Evolutionary conservation across 2,797 vertebrate genomes (phyloP).

Genomic region (Setipinna tenuifilis): DNA sequence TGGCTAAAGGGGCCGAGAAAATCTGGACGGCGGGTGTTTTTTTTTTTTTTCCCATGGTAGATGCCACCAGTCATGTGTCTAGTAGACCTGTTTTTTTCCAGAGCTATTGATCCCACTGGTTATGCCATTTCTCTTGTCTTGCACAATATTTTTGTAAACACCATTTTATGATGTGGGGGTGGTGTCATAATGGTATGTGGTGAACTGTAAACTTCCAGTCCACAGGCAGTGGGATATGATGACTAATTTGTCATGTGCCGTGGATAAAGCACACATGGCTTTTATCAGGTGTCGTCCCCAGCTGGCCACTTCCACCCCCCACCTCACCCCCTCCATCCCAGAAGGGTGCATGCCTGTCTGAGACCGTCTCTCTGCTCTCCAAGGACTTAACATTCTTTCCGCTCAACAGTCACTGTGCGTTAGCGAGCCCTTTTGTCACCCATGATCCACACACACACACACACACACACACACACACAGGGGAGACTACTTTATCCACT

Average conservation of each 20-base stretch:
- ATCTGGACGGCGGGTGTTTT: not conserved
- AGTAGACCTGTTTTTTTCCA: not conserved
- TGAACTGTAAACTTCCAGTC: not conserved
- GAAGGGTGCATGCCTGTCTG: slow-evolving; percentile 30
- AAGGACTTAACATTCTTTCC: slow-evolving; percentile 79
- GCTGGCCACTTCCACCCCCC: slow-evolving; percentile 33
- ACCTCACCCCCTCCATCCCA: not conserved
- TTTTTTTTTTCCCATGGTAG: not conserved
- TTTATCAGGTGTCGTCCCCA: slow-evolving; percentile 52
- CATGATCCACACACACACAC: slow-evolving; percentile 36
- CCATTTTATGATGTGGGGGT: not conserved
- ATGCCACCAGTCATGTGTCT: not conserved
- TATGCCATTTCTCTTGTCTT: not conserved
- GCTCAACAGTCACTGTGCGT: slow-evolving; percentile 68
- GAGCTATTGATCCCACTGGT: not conserved
- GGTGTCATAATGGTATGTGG: not conserved
- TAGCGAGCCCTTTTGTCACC: slow-evolving; percentile 73
- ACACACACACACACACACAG: not conserved
- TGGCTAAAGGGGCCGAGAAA: not conserved
- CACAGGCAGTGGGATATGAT: not conserved
- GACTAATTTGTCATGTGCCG: not conserved
- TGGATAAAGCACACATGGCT: not conserved
- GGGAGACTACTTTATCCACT: not conserved
- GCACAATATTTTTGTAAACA: not conserved
- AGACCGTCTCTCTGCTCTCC: slow-evolving; percentile 42